A percentile compares a stretch with the other conserved stretches of the same genome.
These are phyloP conservation scores for Lordiphosa collinella DNA, from an alignment of 1,140 invertebrate species.

Conservation along the genomic window DNA sequence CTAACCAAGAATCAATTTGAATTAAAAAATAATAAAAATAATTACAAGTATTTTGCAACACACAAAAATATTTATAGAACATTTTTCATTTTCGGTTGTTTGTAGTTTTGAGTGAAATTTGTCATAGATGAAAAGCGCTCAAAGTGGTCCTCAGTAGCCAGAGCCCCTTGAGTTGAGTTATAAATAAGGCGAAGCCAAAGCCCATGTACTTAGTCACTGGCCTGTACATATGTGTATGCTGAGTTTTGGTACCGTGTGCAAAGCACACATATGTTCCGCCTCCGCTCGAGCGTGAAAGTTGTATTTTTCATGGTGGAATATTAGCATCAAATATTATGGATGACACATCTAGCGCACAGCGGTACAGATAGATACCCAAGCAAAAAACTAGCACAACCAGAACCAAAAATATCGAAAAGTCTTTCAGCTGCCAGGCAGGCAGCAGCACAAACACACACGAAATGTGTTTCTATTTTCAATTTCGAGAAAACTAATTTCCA, in stretches of 20 bases:
- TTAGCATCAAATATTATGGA: slow-evolving; percentile 78
- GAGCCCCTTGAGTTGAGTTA: slow-evolving; percentile 64
- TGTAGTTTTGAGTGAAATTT: slow-evolving; percentile 51
- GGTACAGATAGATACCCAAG: slow-evolving; percentile 34
- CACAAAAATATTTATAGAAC: slow-evolving; percentile 66
- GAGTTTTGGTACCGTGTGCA: slow-evolving; percentile 69
- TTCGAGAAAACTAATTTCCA: slow-evolving; percentile 68
- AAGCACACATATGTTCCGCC: slow-evolving; percentile 72
- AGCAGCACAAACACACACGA: slow-evolving; percentile 5
- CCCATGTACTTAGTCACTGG: slow-evolving; percentile 13
- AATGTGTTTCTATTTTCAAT: too few species aligned
- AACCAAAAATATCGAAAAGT: slow-evolving; percentile 54
- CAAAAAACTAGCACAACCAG: slow-evolving; percentile 40
- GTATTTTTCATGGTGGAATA: slow-evolving; percentile 67
- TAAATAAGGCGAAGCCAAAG: slow-evolving; percentile 38
- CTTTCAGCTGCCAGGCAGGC: slow-evolving; percentile 46
- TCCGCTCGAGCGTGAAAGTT: slow-evolving; percentile 72
- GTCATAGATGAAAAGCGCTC: slow-evolving; percentile 27
- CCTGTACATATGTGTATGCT: slow-evolving; percentile 24
- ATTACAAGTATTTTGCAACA: slow-evolving; percentile 76
- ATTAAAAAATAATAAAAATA: slow-evolving; percentile 66
- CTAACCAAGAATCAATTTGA: slow-evolving; percentile 58
- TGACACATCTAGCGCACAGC: slow-evolving; percentile 68
- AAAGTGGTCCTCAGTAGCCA: too few species aligned
- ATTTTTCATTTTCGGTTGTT: slow-evolving; percentile 52